Evolutionary conservation across 2,113 vertebrate genomes (phyloP), one percentile per base, ranked within the genome.

Genomic region (Brachirus orientalis): DNA sequence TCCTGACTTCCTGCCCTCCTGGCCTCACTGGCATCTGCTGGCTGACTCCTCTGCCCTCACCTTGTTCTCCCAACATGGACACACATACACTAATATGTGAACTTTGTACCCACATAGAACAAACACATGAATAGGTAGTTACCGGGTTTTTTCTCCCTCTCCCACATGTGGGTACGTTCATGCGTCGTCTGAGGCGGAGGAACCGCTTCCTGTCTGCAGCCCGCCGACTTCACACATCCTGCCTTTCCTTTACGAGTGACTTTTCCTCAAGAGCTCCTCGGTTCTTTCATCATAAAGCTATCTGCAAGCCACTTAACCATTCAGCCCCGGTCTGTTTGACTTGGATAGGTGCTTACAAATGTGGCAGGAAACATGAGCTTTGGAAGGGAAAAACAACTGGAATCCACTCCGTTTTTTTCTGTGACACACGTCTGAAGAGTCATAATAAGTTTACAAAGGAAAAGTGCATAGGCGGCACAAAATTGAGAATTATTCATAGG

Each of bases 41-140:
- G 53, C 84, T 94, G 92, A 92, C 93, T 90, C 82, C 50, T 59
- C 65, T 91, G 89, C 86, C 91, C 90, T 90, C 76, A 80, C 82
- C 74, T 82, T 28, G 51, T 64, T 28, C 41, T 71, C 37, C 43
- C 10, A 47, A 77, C 53, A 28, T 6, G 28, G 28, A 63, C 57
- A 71, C 47, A 51, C 71, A 63, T 33, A 68, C 71, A 75, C 66
- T 67, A 13, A 60, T 43, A 50, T 35, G 46, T 63, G 40, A 81
- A 67, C 80, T 73, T 50, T 71, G 51, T 13, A 50, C 51, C 38
- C 8, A 12, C 1, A 12, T n/a, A 3, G 18, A 61, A 44, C 40
- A 47, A 53, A 52, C 62, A 67, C 58, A 43, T 10, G 2, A 40
- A 17, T 19, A 62, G 53, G 57, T 56, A 43, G 69, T 75, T 13